Percentiles rank a stretch among this genome's conserved stretches.
Evolutionary conservation across 1,140 invertebrate species (phyloP).

Genomic region (Drosophila triauraria): DNA sequence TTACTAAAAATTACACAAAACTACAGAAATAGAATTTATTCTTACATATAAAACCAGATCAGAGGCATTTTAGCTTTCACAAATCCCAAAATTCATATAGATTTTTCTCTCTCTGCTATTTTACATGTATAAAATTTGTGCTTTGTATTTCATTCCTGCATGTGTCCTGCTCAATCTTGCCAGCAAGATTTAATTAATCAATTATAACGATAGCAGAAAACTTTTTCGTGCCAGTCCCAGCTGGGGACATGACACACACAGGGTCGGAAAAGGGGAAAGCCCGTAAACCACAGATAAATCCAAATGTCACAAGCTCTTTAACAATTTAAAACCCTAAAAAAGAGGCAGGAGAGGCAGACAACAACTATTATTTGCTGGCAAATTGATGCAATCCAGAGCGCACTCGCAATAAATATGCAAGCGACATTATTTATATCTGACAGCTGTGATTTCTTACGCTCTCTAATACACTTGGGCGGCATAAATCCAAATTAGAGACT

Average conservation of each 20-base stretch:
- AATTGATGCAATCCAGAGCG: slow-evolving; percentile 45
- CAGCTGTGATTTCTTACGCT: slow-evolving; percentile 39
- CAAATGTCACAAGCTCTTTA: slow-evolving; percentile 73
- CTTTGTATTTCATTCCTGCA: slow-evolving; percentile 23
- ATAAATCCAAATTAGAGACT: slow-evolving; percentile 48
- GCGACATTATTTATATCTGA: slow-evolving; percentile 48
- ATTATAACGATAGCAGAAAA: slow-evolving; percentile 73
- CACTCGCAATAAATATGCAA: slow-evolving; percentile 53
- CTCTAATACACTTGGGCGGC: slow-evolving; percentile 42
- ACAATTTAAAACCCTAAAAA: slow-evolving; percentile 68
- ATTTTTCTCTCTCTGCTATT: slow-evolving; percentile 4
- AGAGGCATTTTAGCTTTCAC: not conserved
- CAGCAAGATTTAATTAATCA: slow-evolving; percentile 79
- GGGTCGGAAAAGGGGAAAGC: slow-evolving; percentile 7
- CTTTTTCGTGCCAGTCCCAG: slow-evolving; percentile 42
- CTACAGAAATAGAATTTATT: too few species aligned
- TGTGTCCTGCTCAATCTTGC: slow-evolving; percentile 44
- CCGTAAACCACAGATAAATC: slow-evolving; percentile 62
- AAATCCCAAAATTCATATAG: not conserved
- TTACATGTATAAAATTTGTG: slow-evolving; percentile 17
- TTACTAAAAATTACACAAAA: too few species aligned
- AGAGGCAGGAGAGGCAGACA: slow-evolving; percentile 11
- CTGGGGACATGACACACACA: slow-evolving; percentile 19
- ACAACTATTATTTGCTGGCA: slow-evolving; percentile 43
- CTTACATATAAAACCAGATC: not conserved